phyloP scores from a whole-genome alignment of 2,113 vertebrate species.

The Stigmatopora argus region DNA sequence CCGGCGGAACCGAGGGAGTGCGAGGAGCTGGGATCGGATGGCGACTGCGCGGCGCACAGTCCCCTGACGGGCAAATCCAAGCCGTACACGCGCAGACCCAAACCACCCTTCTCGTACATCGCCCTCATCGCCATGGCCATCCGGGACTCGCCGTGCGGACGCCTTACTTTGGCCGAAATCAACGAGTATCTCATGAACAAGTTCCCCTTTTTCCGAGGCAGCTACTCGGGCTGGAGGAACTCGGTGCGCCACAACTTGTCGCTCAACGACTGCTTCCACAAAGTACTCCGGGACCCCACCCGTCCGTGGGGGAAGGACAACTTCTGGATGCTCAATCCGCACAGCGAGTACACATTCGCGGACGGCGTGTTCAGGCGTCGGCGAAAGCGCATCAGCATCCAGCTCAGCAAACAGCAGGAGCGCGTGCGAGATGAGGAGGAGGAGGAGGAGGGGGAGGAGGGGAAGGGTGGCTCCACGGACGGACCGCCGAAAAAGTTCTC shows the following conservation, averaged over 20 bases:
- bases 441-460: slow-evolving; percentile 23
- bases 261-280: slow-evolving; percentile 91
- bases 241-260: slow-evolving; percentile 92
- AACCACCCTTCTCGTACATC: slow-evolving; percentile 93
- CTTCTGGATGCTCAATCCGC: slow-evolving; percentile 96
- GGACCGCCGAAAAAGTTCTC: slow-evolving; percentile 72
- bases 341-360: slow-evolving; percentile 94
- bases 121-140: slow-evolving; percentile 96
- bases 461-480: slow-evolving; percentile 37
- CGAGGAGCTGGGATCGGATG: slow-evolving; percentile 89
- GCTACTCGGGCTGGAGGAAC: slow-evolving; percentile 95
- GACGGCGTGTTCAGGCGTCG: slow-evolving; percentile 91
- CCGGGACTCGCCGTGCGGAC: slow-evolving; percentile 82
- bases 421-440: too few relatives aligned
- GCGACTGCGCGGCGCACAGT: slow-evolving; percentile 84
- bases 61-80: slow-evolving; percentile 76
- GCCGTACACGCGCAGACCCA: slow-evolving; percentile 87
- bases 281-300: slow-evolving; percentile 89
- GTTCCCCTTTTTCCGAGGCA: slow-evolving; percentile 91
- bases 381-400: slow-evolving; percentile 82
- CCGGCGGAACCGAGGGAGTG: slow-evolving; percentile 54
- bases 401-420: slow-evolving; percentile 7
- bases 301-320: slow-evolving; percentile 96
- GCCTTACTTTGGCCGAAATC: slow-evolving; percentile 89
- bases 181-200: slow-evolving; percentile 94